Evolutionary conservation across 2,113 vertebrate genomes (phyloP).

Genomic region (Ochotona princeps): DNA sequence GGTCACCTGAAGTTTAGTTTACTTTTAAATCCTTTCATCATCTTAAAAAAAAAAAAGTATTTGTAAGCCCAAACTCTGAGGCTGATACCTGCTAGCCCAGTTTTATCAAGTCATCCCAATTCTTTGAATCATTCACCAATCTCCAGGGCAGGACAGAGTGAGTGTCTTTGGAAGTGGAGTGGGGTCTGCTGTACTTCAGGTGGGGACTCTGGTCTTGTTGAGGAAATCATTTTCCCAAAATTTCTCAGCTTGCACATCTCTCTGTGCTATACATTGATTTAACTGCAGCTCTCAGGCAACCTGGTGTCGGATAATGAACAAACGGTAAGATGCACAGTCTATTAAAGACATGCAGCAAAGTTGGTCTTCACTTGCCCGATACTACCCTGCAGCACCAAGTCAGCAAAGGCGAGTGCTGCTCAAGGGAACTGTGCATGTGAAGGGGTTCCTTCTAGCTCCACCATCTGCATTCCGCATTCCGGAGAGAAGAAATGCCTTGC

Average conservation of each 20-base stretch:
- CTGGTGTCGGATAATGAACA: constrained; percentile 78
- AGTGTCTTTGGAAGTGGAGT: constrained; percentile 76
- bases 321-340: constrained; percentile 71
- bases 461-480: constrained; percentile 67
- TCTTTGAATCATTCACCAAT: constrained; percentile 75
- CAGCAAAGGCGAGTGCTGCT: constrained; percentile 75
- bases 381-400: constrained; percentile 76
- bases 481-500: constrained; percentile 50
- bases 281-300: constrained; percentile 77
- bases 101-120: constrained; percentile 71
- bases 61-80: constrained; percentile 79
- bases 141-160: constrained; percentile 77
- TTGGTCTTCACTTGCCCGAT: constrained; percentile 79
- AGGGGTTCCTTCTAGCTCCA: constrained; percentile 65
- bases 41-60: constrained; percentile 77
- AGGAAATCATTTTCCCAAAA: constrained; percentile 75
- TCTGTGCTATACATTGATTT: constrained; percentile 79
- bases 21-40: constrained; percentile 81
- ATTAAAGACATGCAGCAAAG: constrained; percentile 79
- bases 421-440: constrained; percentile 68
- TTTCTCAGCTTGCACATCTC: constrained; percentile 80
- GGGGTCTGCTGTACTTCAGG: constrained; percentile 77
- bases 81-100: constrained; percentile 70
- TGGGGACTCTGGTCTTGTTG: constrained; percentile 79
- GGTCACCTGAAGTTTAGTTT: constrained; percentile 81